phyloP scores from a whole-genome alignment of 2,797 vertebrate species.

The Numenius phaeopus region DNA sequence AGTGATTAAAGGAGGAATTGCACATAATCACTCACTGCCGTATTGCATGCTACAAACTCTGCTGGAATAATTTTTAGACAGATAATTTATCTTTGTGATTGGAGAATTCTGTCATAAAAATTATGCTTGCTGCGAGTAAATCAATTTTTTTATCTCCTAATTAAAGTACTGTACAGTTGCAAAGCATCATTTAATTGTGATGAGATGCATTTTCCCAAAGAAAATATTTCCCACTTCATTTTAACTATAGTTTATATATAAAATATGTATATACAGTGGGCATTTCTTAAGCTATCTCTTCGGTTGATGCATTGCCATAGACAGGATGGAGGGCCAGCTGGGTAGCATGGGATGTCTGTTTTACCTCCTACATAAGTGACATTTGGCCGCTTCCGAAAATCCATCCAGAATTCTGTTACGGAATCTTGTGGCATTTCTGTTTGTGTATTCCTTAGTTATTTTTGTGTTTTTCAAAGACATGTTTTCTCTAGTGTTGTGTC shows the following conservation, averaged over 20 bases:
- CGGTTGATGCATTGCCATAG: background rate
- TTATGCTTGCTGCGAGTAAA: background rate
- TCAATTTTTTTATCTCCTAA: background rate
- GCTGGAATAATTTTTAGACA: background rate
- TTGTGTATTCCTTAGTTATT: background rate
- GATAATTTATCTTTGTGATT: background rate
- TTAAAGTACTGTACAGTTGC: background rate
- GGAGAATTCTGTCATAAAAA: background rate
- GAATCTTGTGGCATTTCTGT: background rate
- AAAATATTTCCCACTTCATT: background rate
- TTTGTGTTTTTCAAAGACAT: background rate
- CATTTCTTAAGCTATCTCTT: background rate
- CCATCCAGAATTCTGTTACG: background rate
- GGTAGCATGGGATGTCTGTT: background rate
- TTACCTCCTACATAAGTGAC: background rate
- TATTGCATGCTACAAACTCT: rapidly evolving
- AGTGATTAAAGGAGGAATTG: background rate
- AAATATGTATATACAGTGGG: background rate
- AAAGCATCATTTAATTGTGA: background rate
- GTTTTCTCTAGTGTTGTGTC: background rate
- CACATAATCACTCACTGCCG: rapidly evolving
- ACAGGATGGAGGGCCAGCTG: background rate
- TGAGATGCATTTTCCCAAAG: background rate
- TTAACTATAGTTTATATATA: background rate
- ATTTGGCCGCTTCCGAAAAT: background rate